Conservation (phyloP, 2,888 invertebrate species). For the Netelia inedita region DNA sequence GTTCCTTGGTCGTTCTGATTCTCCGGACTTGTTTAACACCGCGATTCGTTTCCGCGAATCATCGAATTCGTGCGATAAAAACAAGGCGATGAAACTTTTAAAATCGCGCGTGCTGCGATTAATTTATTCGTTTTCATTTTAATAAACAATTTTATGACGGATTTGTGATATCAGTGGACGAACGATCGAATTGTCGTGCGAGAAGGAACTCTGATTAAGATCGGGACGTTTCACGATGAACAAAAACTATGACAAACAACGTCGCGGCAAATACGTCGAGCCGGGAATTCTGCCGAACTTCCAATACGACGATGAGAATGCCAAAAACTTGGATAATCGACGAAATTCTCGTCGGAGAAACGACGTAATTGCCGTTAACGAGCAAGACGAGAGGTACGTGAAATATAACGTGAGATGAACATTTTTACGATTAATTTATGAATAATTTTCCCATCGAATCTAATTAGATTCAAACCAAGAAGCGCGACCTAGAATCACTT, state of each 20-base stretch:
- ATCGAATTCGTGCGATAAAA: slow-evolving; percentile 3
- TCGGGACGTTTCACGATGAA: slow-evolving; percentile 70
- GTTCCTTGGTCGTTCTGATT: slow-evolving; percentile 57
- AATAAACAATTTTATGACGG: slow-evolving; percentile 13
- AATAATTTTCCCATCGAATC: neutral
- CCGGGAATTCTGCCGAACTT: slow-evolving; percentile 68
- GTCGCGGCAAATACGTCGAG: slow-evolving; percentile 67
- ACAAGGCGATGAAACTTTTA: neutral
- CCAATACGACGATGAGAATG: slow-evolving; percentile 65
- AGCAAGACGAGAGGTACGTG: slow-evolving; percentile 71
- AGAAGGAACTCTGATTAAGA: slow-evolving; percentile 38
- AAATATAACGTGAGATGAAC: neutral
- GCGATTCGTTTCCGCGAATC: neutral
- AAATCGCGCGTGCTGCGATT: neutral
- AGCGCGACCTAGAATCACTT: too few species aligned
- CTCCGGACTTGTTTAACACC: neutral
- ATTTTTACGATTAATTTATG: neutral
- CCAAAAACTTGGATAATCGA: slow-evolving; percentile 63
- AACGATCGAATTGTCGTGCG: slow-evolving; percentile 12
- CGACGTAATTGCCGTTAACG: slow-evolving; percentile 53
- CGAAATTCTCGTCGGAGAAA: slow-evolving; percentile 71
- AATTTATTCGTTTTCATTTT: neutral
- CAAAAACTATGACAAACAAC: slow-evolving; percentile 69
- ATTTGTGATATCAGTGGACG: slow-evolving; percentile 31
- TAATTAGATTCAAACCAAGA: too few species aligned